A percentile compares a stretch with the other conserved stretches of the same genome.
phyloP scores from a whole-genome alignment of 1,140 invertebrate genomes.

The Drosophila nikananu region DNA sequence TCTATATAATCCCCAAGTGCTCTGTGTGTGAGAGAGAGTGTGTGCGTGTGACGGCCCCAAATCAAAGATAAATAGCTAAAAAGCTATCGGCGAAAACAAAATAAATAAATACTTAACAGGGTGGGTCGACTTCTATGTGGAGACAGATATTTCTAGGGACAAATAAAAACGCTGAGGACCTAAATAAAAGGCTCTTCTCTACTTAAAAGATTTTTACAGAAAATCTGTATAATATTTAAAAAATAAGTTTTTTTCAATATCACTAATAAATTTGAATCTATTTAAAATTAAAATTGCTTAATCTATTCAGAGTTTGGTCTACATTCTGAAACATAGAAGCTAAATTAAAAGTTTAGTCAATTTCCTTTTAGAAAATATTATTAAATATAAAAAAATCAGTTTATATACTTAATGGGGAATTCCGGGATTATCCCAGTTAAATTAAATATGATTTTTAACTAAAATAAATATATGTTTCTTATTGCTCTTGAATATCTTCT shows the following conservation, averaged over 20 bases:
- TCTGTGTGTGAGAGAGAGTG: conserved; percentile 53
- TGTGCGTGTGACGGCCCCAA: conserved; percentile 59
- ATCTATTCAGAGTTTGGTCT: background rate
- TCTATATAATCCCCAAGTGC: conserved; percentile 43
- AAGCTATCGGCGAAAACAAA: conserved; percentile 41
- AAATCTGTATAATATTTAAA: background rate
- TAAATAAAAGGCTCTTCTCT: no score
- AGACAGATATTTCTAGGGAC: background rate
- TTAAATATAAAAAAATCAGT: background rate
- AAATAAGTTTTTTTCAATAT: background rate
- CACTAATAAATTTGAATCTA: background rate
- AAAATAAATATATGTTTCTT: no score
- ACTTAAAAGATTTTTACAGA: background rate
- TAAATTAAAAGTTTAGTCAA: background rate
- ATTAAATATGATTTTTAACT: background rate
- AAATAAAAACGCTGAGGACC: background rate
- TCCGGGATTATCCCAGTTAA: background rate
- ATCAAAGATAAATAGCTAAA: conserved; percentile 68
- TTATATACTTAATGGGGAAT: background rate
- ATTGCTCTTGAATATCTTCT: background rate
- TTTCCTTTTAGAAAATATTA: background rate
- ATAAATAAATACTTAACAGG: conserved; percentile 23
- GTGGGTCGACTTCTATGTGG: conserved; percentile 29
- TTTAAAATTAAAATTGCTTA: background rate
- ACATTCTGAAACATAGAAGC: background rate